Conservation (phyloP, 2,113 vertebrate species). For the Pogonocichla stellata region DNA sequence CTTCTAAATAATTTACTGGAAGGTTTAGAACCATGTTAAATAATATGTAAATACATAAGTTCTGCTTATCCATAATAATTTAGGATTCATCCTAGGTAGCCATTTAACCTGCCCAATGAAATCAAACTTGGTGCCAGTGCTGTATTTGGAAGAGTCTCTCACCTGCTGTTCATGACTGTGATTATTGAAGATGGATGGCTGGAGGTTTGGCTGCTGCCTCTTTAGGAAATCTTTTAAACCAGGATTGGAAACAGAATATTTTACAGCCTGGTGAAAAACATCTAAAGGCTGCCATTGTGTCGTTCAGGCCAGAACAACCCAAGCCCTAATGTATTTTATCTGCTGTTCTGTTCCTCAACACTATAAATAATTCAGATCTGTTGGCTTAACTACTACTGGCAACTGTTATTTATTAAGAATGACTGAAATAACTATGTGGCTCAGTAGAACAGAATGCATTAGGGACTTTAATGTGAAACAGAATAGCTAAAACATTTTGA, state of each 20-base stretch:
- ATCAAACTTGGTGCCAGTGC: neutral
- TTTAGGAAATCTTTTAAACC: slow-evolving; percentile 31
- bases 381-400: slow-evolving; percentile 67
- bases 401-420: slow-evolving; percentile 67
- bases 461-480: slow-evolving; percentile 28
- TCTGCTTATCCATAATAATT: neutral
- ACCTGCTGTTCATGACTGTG: neutral
- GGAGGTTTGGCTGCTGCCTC: neutral
- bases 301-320: neutral
- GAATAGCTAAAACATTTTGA: slow-evolving; percentile 39
- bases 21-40: neutral
- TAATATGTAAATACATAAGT: neutral
- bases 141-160: neutral
- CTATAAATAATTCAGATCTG: slow-evolving; percentile 65
- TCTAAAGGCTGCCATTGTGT: slow-evolving; percentile 30
- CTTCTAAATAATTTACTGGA: neutral
- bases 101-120: neutral
- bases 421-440: slow-evolving; percentile 59
- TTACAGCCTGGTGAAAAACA: neutral
- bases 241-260: neutral
- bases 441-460: slow-evolving; percentile 56
- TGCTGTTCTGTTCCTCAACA: slow-evolving; percentile 42
- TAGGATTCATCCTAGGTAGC: neutral
- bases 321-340: slow-evolving; percentile 52
- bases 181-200: neutral